These are phyloP conservation scores for Indicator indicator DNA, from an alignment of 2,113 vertebrate species.

Conservation along the genomic window DNA sequence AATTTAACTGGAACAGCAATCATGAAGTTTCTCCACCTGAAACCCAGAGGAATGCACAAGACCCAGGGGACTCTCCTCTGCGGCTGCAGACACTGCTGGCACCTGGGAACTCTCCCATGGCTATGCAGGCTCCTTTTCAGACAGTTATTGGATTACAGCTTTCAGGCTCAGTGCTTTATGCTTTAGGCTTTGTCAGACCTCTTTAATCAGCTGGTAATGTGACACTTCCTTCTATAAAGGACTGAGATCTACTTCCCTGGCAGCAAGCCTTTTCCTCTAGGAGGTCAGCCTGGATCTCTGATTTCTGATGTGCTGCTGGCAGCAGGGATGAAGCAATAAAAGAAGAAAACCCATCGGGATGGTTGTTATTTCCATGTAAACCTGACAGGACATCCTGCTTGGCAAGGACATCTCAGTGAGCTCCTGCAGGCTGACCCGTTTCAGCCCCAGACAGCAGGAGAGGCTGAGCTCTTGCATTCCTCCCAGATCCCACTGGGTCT, in stretches of 20 bases:
- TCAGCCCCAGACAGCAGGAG: not conserved
- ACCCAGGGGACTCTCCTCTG: not conserved
- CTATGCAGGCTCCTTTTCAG: not conserved
- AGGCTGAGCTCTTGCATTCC: not conserved
- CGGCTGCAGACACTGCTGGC: not conserved
- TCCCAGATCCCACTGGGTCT: not conserved
- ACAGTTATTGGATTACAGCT: slow-evolving; percentile 23
- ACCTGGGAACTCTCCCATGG: not conserved
- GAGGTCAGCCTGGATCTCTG: not conserved
- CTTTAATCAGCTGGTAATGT: slow-evolving; percentile 45
- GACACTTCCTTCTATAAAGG: slow-evolving; percentile 30
- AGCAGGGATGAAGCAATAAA: not conserved
- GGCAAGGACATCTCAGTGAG: not conserved
- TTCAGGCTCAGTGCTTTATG: not conserved
- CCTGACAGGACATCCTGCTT: not conserved
- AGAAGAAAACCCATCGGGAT: not conserved
- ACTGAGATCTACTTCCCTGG: not conserved
- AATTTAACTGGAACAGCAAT: not conserved
- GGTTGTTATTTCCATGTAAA: not conserved
- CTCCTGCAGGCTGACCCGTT: not conserved
- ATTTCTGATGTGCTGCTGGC: not conserved
- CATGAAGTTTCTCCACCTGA: not conserved
- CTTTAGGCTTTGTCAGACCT: not conserved
- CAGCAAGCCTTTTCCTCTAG: not conserved
- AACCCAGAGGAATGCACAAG: not conserved